A percentile compares a stretch with the other conserved stretches of the same genome.
Conservation (phyloP, 2,888 invertebrate genomes). For the Hypselothyrea guttata region DNA sequence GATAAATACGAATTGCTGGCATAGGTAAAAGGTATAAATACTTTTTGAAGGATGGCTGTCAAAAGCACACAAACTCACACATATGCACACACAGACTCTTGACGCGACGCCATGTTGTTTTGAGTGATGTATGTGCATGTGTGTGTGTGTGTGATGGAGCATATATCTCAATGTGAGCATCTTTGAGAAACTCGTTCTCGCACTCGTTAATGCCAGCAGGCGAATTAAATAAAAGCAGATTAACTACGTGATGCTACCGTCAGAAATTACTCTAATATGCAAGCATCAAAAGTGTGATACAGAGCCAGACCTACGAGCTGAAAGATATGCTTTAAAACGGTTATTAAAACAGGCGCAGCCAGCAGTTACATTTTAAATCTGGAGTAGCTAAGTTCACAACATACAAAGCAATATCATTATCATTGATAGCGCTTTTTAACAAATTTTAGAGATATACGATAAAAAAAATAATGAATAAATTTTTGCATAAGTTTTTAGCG, state of each 20-base stretch:
- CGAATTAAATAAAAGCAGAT: constrained; percentile 9
- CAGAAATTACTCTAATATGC: not conserved
- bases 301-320: no score
- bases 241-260: constrained; percentile 5
- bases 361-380: no score
- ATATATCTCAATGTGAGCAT: not conserved
- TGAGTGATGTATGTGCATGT: constrained; percentile 1
- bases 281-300: no score
- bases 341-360: no score
- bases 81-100: not conserved
- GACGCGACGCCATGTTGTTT: constrained; percentile 8
- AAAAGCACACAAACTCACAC: constrained; percentile 2
- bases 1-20: constrained; percentile 5
- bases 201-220: constrained; percentile 5
- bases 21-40: constrained; percentile 2
- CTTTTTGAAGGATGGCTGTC: constrained; percentile 9
- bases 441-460: no score
- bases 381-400: no score
- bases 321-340: no score
- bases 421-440: no score
- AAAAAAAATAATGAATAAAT: no score
- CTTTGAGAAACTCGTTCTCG: not conserved
- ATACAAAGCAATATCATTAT: no score
- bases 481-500: no score
- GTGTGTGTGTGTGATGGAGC: not conserved